Conservation (phyloP, 1,140 invertebrate species). For the Drosophila ogumai region DNA sequence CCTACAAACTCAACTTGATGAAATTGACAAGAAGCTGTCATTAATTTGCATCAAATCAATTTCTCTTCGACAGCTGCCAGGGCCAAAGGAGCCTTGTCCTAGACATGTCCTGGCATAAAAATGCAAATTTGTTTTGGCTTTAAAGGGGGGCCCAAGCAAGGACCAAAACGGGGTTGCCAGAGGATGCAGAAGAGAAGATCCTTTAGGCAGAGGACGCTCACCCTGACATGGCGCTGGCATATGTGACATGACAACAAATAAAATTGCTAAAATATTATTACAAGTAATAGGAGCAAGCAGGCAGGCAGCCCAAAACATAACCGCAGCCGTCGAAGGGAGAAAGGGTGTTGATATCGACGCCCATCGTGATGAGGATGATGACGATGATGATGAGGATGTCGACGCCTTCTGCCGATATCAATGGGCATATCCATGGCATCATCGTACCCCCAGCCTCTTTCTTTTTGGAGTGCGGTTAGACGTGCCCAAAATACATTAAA, state of each 20-base stretch:
- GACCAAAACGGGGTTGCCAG: background rate
- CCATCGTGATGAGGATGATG: constrained; percentile 37
- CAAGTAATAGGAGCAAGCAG: constrained; percentile 74
- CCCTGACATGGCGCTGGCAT: constrained; percentile 60
- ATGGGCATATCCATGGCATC: constrained; percentile 75
- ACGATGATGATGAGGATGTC: constrained; percentile 46
- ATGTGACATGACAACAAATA: constrained; percentile 78
- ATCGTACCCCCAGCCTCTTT: background rate
- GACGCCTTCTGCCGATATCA: constrained; percentile 64
- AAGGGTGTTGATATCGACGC: constrained; percentile 75
- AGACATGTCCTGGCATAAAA: constrained; percentile 68
- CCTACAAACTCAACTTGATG: constrained; percentile 32
- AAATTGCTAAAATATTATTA: constrained; percentile 82
- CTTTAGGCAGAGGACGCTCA: constrained; percentile 12
- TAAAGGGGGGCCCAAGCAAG: constrained; percentile 24
- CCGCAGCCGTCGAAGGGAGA: constrained; percentile 32
- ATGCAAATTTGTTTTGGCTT: constrained; percentile 71
- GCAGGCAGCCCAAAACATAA: constrained; percentile 25
- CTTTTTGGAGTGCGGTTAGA: constrained; percentile 65
- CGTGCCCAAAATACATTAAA: constrained; percentile 81
- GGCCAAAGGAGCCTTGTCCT: constrained; percentile 37
- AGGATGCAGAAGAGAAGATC: background rate
- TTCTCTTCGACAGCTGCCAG: constrained; percentile 72
- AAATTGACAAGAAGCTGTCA: constrained; percentile 82
- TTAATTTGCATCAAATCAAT: constrained; percentile 84